Percentiles rank a stretch among this genome's conserved stretches.
These are phyloP conservation scores for Rhamphomyia laevipes DNA, from an alignment of 2,888 invertebrate species.

Conservation along the genomic window DNA sequence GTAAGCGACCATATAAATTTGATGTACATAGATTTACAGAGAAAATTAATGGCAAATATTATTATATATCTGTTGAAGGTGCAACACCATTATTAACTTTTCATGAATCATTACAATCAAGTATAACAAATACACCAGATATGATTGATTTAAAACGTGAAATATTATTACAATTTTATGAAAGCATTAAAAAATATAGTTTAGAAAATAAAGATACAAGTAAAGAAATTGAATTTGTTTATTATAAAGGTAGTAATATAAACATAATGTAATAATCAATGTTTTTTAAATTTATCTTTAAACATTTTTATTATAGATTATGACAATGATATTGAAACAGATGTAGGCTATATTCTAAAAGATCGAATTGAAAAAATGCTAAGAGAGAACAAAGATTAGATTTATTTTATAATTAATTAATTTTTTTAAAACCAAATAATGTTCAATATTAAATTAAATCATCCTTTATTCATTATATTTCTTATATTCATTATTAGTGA, in stretches of 20 bases:
- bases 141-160: constrained; percentile 28
- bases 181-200: constrained; percentile 22
- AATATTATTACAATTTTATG: constrained; percentile 27
- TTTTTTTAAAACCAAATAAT: too few relatives aligned
- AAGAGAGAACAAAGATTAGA: too few relatives aligned
- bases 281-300: too few relatives aligned
- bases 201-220: constrained; percentile 25
- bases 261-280: too few relatives aligned
- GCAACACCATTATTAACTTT: constrained; percentile 32
- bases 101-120: constrained; percentile 23
- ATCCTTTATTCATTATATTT: too few relatives aligned
- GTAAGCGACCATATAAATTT: constrained; percentile 25
- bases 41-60: constrained; percentile 20
- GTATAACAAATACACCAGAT: constrained; percentile 22
- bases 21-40: constrained; percentile 25
- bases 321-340: background rate
- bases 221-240: constrained; percentile 22
- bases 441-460: too few relatives aligned
- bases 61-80: constrained; percentile 29
- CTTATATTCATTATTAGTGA: too few relatives aligned
- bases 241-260: constrained; percentile 28
- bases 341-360: background rate
- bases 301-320: background rate
- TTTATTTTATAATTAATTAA: too few relatives aligned
- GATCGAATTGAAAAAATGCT: background rate